Evolutionary conservation across 2,113 vertebrate genomes (phyloP).

Genomic region (Onychostoma macrolepis): DNA sequence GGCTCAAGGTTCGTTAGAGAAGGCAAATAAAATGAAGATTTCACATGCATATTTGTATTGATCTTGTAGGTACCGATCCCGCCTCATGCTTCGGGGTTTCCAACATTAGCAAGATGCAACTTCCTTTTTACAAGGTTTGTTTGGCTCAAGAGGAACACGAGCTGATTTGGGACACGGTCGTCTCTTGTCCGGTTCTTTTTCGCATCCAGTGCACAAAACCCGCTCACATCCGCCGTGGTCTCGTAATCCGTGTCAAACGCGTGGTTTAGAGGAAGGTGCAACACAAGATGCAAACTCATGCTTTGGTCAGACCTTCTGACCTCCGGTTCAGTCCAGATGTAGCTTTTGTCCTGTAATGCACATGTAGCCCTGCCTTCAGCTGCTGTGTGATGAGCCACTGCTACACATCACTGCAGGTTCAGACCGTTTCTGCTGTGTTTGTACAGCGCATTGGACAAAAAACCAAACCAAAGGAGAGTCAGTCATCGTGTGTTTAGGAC

Average conservation of each 20-base stretch:
- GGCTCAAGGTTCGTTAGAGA: not conserved
- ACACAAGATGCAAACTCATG: constrained; percentile 72
- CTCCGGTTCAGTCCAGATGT: constrained; percentile 50
- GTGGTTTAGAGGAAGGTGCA: constrained; percentile 46
- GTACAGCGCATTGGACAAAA: constrained; percentile 46
- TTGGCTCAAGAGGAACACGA: not conserved
- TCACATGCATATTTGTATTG: constrained; percentile 32
- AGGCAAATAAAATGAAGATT: not conserved
- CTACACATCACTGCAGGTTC: not conserved
- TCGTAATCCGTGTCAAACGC: not conserved
- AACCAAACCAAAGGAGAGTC: not conserved
- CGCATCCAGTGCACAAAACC: not conserved
- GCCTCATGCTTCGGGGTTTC: constrained; percentile 33
- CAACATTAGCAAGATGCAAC: not conserved
- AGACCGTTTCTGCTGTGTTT: constrained; percentile 63
- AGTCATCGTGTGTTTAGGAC: constrained; percentile 67
- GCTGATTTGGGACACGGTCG: not conserved
- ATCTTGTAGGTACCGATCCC: not conserved
- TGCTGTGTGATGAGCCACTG: constrained; percentile 31
- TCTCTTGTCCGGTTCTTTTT: not conserved
- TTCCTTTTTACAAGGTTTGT: not conserved
- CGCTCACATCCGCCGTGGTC: not conserved
- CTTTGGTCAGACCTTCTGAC: constrained; percentile 71
- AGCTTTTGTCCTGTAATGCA: constrained; percentile 55
- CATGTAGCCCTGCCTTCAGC: constrained; percentile 48